Conservation (phyloP, 2,888 invertebrate genomes). For the Acleris cristana region DNA sequence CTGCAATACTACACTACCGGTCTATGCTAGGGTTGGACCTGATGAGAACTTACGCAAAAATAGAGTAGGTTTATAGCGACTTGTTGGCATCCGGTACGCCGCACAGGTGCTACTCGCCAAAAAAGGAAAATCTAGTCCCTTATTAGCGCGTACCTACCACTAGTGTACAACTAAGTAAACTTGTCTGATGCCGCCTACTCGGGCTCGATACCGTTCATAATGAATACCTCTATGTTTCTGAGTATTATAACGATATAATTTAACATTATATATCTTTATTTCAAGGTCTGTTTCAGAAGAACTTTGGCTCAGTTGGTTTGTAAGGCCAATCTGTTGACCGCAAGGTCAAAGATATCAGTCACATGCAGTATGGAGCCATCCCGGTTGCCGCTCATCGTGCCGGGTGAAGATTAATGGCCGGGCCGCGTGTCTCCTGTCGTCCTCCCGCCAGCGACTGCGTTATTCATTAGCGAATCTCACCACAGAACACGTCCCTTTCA, state of each 20-base stretch:
- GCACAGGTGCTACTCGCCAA: constrained; percentile 29
- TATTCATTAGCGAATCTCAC: constrained; percentile 56
- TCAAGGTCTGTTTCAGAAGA: not conserved
- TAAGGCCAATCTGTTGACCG: constrained; percentile 11
- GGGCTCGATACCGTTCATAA: no score
- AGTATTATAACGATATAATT: no score
- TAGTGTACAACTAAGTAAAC: constrained; percentile 7
- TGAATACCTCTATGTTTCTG: no score
- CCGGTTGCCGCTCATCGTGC: constrained; percentile 3
- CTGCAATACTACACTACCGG: constrained; percentile 14
- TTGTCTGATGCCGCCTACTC: constrained; percentile 3
- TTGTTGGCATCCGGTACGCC: constrained; percentile 19
- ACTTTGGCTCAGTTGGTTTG: not conserved
- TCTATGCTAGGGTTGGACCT: constrained; percentile 11
- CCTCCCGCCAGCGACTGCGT: constrained; percentile 24
- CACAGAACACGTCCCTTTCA: constrained; percentile 48
- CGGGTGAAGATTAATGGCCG: constrained; percentile 26
- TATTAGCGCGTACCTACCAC: constrained; percentile 11
- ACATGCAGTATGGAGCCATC: constrained; percentile 21
- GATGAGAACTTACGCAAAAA: constrained; percentile 22
- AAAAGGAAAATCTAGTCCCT: constrained; percentile 33
- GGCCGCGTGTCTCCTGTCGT: constrained; percentile 29
- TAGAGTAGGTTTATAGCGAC: constrained; percentile 27
- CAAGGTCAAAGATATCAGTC: constrained; percentile 29
- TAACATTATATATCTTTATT: no score